Conservation (phyloP, 2,113 vertebrate species). For the Hoplias malabaricus region DNA sequence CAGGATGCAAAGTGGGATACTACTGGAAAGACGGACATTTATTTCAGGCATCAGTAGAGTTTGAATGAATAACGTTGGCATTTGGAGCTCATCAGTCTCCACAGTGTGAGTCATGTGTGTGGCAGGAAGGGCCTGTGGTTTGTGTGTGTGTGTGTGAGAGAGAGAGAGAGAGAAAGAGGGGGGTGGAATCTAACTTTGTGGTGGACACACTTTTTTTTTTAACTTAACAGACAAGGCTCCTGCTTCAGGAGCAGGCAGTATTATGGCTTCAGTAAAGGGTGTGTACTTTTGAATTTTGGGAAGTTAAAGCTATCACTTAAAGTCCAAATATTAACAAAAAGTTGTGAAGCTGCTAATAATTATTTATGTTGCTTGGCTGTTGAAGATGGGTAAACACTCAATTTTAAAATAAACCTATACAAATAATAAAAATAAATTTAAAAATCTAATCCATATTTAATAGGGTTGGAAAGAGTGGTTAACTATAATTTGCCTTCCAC, state of each 20-base stretch:
- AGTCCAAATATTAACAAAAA: neutral
- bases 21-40: neutral
- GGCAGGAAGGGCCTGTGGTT: neutral
- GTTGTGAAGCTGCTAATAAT: no score
- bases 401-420: no score
- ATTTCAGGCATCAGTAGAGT: neutral
- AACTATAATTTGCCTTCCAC: no score
- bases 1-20: neutral
- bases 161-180: neutral
- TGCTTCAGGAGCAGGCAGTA: neutral
- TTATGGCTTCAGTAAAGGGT: neutral
- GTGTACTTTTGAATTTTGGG: neutral
- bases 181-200: no score
- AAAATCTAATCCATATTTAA: no score
- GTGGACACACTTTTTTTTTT: no score
- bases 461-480: no score
- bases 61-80: neutral
- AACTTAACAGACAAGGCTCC: constrained; percentile 1
- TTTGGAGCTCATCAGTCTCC: constrained; percentile 29
- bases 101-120: constrained; percentile 18
- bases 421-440: no score
- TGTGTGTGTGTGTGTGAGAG: neutral
- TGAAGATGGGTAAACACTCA: neutral
- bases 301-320: neutral
- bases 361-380: no score